Conservation (phyloP, 2,888 invertebrate species). For the Ceraclea dissimilis region DNA sequence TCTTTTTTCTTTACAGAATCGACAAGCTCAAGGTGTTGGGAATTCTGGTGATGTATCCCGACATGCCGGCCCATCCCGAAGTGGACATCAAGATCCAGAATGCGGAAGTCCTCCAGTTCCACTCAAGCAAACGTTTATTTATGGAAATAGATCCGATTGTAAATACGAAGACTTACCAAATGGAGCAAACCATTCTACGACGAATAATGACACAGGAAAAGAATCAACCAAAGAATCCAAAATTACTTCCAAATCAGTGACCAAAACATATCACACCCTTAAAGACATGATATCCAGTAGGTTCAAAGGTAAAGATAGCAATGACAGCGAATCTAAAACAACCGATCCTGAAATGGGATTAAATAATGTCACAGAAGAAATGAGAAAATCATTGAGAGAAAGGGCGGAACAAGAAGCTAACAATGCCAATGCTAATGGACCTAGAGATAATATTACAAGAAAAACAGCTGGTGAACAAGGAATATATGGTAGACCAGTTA, state of each 20-base stretch:
- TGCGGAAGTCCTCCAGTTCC: constrained; percentile 44
- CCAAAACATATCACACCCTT: constrained; percentile 73
- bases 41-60: constrained; percentile 20
- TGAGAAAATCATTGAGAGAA: constrained; percentile 40
- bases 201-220: constrained; percentile 55
- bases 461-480: constrained; percentile 48
- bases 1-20: constrained; percentile 14
- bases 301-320: constrained; percentile 58
- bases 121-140: constrained; percentile 37
- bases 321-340: constrained; percentile 44
- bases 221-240: constrained; percentile 51
- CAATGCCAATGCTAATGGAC: constrained; percentile 32
- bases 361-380: constrained; percentile 57
- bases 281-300: constrained; percentile 78
- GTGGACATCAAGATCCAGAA: constrained; percentile 33
- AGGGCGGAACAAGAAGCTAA: constrained; percentile 30
- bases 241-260: constrained; percentile 56
- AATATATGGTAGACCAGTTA: constrained; percentile 54
- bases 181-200: constrained; percentile 43
- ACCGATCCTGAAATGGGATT: constrained; percentile 47
- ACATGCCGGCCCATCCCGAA: constrained; percentile 19
- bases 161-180: constrained; percentile 34
- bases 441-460: constrained; percentile 37
- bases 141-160: constrained; percentile 36
- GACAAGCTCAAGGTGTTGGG: constrained; percentile 18